These are phyloP conservation scores for Cariama cristata DNA, from an alignment of 2,113 vertebrate species.

Conservation along the genomic window DNA sequence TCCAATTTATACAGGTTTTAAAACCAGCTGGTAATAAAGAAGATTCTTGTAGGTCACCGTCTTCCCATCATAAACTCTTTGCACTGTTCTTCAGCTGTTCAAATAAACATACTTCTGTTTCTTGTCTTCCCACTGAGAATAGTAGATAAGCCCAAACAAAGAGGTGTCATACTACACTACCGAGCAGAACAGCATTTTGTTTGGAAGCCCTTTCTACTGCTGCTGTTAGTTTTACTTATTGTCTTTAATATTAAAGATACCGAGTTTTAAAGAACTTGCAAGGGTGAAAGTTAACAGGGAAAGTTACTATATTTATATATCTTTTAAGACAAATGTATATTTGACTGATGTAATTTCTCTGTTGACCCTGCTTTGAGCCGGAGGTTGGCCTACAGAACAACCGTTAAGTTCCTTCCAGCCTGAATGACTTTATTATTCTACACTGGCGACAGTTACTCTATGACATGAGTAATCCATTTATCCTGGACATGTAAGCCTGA, in stretches of 20 bases:
- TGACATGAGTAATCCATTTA: not conserved
- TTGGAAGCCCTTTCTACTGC: not conserved
- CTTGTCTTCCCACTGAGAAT: constrained; percentile 36
- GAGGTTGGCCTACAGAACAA: not conserved
- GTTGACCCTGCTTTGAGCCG: not conserved
- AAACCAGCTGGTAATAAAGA: not conserved
- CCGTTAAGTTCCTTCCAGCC: not conserved
- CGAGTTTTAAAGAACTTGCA: not conserved
- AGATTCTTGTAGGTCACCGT: constrained; percentile 1
- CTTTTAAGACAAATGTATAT: not conserved
- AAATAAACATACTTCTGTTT: constrained; percentile 69
- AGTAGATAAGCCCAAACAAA: not conserved
- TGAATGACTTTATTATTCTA: not conserved
- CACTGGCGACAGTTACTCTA: not conserved
- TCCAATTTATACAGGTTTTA: not conserved
- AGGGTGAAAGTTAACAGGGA: not conserved
- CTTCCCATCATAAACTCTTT: constrained; percentile 46
- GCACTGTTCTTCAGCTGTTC: constrained; percentile 74
- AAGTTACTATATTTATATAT: not conserved
- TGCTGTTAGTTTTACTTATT: not conserved
- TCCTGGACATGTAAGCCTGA: not conserved
- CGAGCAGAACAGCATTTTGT: not conserved
- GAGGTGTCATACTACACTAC: not conserved
- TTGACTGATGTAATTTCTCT: not conserved
- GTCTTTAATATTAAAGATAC: not conserved